Evolutionary conservation across 2,888 invertebrate species (phyloP), one percentile per base, ranked within the genome.

Genomic region (Aethes cnicana): DNA sequence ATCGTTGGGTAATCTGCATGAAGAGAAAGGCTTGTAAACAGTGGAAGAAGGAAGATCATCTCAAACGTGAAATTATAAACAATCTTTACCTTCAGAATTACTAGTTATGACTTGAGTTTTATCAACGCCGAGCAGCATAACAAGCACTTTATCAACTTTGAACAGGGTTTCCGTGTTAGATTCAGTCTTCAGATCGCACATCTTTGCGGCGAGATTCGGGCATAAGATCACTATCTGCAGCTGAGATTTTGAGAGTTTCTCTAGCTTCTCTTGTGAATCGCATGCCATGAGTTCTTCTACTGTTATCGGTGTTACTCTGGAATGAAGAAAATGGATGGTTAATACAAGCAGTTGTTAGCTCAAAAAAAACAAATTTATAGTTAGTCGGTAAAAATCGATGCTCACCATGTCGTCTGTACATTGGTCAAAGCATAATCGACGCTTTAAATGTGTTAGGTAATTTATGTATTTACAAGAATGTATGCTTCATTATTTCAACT

Each of bases 151-250:
- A 56, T 95, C 95, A 0, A 93, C 89, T 64, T 92, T 91, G 54
- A 95, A 84, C 30, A 94, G 72, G 46, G 89, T 91, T 8, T 93
- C 92, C 20, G 93, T 78, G 33, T 80, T 81, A 2, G 85, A 72
- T 12, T 92, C 90, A 53, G 84, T 89, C 8, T 92, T 91, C 58
- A 92, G 73, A 47, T 91, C 90, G 0, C 88, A 68, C 58, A 93
- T 84, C 53, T 92, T 91, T 0, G 93, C 91, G 58, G 95, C 81
- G 33, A 96, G 90, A 43, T 92, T 91, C 0, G 96, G 96, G 68
- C 96, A 96, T 33, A 96, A 77, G 11, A 96, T 94, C 33, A 96
- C 92, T 53, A 96, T 93, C 76, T 96, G 96, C 28, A 96, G 83
- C 54, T 95, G 94, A 0, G 95, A 94, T 55, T 91, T 91, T 5